These are phyloP conservation scores for Sebastes schlegelii DNA, from an alignment of 2,113 vertebrate species.

Conservation along the genomic window DNA sequence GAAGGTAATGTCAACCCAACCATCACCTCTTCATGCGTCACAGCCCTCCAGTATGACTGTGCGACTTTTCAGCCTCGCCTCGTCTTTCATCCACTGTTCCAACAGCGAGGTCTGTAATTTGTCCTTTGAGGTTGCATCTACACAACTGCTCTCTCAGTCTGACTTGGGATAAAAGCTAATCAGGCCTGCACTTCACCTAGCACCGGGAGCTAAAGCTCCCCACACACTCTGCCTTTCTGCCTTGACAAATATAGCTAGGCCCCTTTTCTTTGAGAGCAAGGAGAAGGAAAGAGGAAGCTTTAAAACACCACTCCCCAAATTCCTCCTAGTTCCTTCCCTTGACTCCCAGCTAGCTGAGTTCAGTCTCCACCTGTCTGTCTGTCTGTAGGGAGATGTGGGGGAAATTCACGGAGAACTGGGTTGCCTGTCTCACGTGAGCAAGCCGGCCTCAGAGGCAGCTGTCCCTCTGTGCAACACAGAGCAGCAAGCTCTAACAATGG, in stretches of 20 bases:
- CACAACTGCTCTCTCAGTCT: conserved; percentile 29
- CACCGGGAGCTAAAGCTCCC: conserved; percentile 3
- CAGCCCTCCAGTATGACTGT: conserved; percentile 6
- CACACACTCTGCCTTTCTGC: neutral
- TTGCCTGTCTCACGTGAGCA: conserved; percentile 53
- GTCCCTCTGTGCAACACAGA: conserved; percentile 57
- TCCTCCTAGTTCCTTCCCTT: conserved; percentile 73
- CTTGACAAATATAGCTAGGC: conserved; percentile 30
- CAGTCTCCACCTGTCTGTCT: conserved; percentile 70
- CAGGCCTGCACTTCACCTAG: neutral
- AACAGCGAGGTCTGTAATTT: conserved; percentile 1
- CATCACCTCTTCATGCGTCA: conserved; percentile 31
- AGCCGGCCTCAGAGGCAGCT: conserved; percentile 58
- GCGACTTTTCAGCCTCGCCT: conserved; percentile 8
- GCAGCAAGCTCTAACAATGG: conserved; percentile 67
- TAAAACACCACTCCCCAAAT: conserved; percentile 73
- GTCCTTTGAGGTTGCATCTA: conserved; percentile 4
- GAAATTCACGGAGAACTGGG: conserved; percentile 23
- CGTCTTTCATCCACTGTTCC: conserved; percentile 28
- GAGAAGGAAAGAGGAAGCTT: conserved; percentile 73
- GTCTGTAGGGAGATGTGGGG: neutral
- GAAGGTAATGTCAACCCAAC: conserved; percentile 19
- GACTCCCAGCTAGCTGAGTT: conserved; percentile 60
- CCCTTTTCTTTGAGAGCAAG: conserved; percentile 47
- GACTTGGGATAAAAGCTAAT: conserved; percentile 14